Evolutionary conservation across 2,888 invertebrate species (phyloP), one percentile per base, ranked within the genome.

Genomic region (Dysmachus trigonus): DNA sequence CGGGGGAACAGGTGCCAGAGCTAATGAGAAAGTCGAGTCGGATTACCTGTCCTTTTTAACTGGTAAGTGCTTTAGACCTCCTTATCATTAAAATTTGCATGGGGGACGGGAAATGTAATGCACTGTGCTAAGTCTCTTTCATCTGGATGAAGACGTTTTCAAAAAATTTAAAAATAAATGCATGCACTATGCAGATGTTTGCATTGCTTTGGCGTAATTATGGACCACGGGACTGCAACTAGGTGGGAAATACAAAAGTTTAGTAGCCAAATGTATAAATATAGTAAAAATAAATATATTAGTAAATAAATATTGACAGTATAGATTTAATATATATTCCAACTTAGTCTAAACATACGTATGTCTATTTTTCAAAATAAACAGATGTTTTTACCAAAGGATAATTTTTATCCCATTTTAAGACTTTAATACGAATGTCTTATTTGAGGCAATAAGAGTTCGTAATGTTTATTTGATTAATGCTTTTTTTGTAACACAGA

Each of bases 1-100:
- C 30, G 10, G 30, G 10, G 30, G 31, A 79, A 51, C 51, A 51
- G 79, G 33, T 51, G 33, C 51, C 79, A 51, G 79, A 51, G 27
- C 79, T 79, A 51, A 79, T 79, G 79, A 79, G 79, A 51, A 79
- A 79, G 51, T 27, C 30, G 31, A 51, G 51, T 79, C 79, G 79
- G 79, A 79, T 79, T 79, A 79, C 47, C 51, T 79, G 79, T 51
- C 27, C 30, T 51, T 47, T 79, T 33, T 79, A 79, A 79, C 30
- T 51, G 79, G 79, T 79, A 51, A 79, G 79, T 62, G 27, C 62
- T 7, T 10, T 18, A 10, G 18, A 10, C 62, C 18, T 10, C 0
- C 18, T 27, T 62, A 62, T 62, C 62, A 62, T 62, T 62, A 62
- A 62, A 22, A 22, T 27, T 2, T 62, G 47, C n/a, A 4, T 18